phyloP scores from a whole-genome alignment of 2,888 invertebrate genomes.

The Litoditis marina region DNA sequence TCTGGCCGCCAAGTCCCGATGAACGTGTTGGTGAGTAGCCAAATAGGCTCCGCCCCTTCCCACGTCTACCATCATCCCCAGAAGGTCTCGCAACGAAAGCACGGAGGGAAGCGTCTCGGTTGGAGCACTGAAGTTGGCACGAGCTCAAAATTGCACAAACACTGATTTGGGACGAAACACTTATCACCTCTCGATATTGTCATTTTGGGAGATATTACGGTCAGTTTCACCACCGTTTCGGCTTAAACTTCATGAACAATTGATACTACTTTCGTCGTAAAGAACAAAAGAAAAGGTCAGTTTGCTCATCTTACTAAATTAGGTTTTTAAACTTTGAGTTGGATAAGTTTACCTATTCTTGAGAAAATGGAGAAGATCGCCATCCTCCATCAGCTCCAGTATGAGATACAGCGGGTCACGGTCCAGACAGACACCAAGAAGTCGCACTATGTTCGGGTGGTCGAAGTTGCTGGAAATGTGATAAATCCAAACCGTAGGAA shows the following conservation, averaged over 20 bases:
- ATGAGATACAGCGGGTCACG: conserved; percentile 86
- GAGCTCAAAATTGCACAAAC: too few relatives aligned
- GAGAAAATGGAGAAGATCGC: conserved; percentile 86
- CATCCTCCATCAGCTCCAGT: conserved; percentile 95
- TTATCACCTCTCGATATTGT: too few relatives aligned
- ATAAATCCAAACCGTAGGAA: conserved; percentile 1
- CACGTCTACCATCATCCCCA: conserved; percentile 91
- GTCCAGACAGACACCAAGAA: conserved; percentile 83
- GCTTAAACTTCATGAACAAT: too few relatives aligned
- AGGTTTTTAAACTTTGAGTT: background rate
- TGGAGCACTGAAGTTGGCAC: conserved; percentile 26
- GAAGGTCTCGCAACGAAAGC: conserved; percentile 77
- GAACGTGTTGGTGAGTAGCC: conserved; percentile 94
- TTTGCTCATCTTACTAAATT: conserved; percentile 1
- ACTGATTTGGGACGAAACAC: too few relatives aligned
- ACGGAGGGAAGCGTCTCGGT: conserved; percentile 23
- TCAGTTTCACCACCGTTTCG: too few relatives aligned
- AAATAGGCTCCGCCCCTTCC: conserved; percentile 90
- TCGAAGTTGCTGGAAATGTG: conserved; percentile 76
- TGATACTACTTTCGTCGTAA: too few relatives aligned
- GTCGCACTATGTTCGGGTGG: conserved; percentile 86
- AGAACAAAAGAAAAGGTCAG: too few relatives aligned
- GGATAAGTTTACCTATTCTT: conserved; percentile 68
- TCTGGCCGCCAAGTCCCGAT: conserved; percentile 85
- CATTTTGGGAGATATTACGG: too few relatives aligned